Evolutionary conservation across 2,888 invertebrate species (phyloP), one percentile per base, ranked within the genome.

Genomic region (Yponomeuta cagnagella): DNA sequence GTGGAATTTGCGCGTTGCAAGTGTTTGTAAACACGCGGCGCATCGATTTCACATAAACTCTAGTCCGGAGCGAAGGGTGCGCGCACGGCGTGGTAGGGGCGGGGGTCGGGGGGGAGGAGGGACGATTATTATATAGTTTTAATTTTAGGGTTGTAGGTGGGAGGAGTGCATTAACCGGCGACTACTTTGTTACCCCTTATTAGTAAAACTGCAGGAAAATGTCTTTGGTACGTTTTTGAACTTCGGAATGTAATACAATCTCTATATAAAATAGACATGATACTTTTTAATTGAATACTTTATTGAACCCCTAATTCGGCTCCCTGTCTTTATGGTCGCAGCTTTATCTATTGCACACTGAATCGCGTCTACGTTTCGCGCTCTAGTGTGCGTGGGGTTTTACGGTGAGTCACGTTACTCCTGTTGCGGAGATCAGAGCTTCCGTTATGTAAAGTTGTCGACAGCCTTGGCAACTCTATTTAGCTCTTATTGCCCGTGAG

Each of bases 11-110:
- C 15, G 10, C 65, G 82, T 79, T 85, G 86, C 84, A 85, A 82
- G 85, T 88, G 91, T 92, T 92, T 91, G 90, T 90, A 88, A 92
- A 91, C 91, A 91, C 70, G 81, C 78, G 84, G 88, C 85, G 88
- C 92, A 92, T 92, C 91, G 91, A 92, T 92, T 91, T 90, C 90
- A 87, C 92, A 92, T 92, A 91, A 92, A 91, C 80, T 82, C 83
- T 74, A 75, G 73, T 48, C 74, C 30, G 52, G 52, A 23, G 52
- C n/a, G 68, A 68, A 43, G 43, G 68, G 43, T 43, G 43, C n/a
- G 52, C 52, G 68, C 30, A 48, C 48, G 48, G 52, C 4, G 52
- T 30, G 68, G 68, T 30, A 30, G 52, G 30, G 10, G 31, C 15
- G 71, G 63, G 67, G 58, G 69, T 31, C 65, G 72, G 52, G 71